These are phyloP conservation scores for Paramormyrops kingsleyae DNA, from an alignment of 2,113 vertebrate species.

Conservation along the genomic window DNA sequence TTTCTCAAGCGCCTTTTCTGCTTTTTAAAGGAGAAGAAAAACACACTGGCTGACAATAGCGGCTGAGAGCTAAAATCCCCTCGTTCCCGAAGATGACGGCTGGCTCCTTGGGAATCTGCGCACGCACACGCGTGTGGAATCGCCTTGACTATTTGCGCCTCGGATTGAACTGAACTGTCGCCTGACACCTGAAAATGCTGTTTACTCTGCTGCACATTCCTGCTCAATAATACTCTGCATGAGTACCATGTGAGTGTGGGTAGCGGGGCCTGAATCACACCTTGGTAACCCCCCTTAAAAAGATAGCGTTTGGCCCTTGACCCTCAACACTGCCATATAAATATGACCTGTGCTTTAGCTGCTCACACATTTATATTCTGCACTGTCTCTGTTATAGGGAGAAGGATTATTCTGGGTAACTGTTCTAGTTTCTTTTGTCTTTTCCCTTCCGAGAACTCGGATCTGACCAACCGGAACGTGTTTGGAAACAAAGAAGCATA, in stretches of 20 bases:
- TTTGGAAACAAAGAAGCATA: neutral
- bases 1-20: neutral
- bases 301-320: neutral
- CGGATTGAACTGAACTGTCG: neutral
- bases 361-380: neutral
- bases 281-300: neutral
- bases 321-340: neutral
- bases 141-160: neutral
- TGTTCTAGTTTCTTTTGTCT: neutral
- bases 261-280: neutral
- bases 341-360: neutral
- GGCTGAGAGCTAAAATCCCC: neutral
- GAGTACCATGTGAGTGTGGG: neutral
- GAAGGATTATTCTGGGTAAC: neutral
- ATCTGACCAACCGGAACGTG: neutral
- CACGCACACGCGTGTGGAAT: neutral
- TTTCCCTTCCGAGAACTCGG: neutral
- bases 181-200: neutral
- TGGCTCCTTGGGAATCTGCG: neutral
- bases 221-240: neutral
- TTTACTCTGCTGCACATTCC: neutral
- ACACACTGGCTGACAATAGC: neutral
- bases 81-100: neutral
- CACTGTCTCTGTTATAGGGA: neutral
- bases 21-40: neutral